Base-by-base conservation (phyloP, 2,888 invertebrate genomes). In the Drosophila neonasuta region DNA sequence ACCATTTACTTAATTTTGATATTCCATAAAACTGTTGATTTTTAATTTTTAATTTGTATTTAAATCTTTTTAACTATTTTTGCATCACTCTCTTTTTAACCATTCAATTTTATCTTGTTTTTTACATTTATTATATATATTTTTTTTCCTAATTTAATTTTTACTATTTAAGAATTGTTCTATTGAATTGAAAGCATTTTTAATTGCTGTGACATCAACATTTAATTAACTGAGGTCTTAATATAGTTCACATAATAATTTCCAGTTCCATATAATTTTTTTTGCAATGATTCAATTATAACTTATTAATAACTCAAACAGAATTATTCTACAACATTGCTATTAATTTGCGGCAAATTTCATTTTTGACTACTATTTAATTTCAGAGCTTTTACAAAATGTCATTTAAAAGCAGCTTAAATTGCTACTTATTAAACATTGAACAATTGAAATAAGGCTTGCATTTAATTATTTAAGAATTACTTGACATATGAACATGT, bases 401-500 rank as follows among this genome's bases (percentile, higher is more conserved):
- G 29, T 13, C 8, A 13, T 13, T 46, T 34, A 10, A 34, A 34
- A 34, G 10, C 5, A 20, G 20, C 1, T 39, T 5, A 24, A 50
- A 39, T 20, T 41, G 4, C 11, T 11, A 11, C 10, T 15, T 30
- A 29, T 30, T 52, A 36, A 36, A 17, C 36, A 36, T 32, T 1
- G 17, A 32, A n/a, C 2, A 10, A 20, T 44, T 32, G 29, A 17
- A 54, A 0, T 1, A 32, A 17, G 17, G 32, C 32, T 20, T 32
- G 20, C 11, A 4, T 54, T 54, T n/a, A 54, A 44, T 44, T 54
- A 44, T 44, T 44, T 20, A 11, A 6, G n/a, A 54, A 54, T 34
- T 44, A 44, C 30, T 41, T 10, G 13, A 13, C 6, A 10, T 24
- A 51, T n/a, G 2, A 7, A 17, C 32, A 24, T 13, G n/a, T 32